phyloP scores from a whole-genome alignment of 1,140 invertebrate species.

The Gonatopus flavifemur region DNA sequence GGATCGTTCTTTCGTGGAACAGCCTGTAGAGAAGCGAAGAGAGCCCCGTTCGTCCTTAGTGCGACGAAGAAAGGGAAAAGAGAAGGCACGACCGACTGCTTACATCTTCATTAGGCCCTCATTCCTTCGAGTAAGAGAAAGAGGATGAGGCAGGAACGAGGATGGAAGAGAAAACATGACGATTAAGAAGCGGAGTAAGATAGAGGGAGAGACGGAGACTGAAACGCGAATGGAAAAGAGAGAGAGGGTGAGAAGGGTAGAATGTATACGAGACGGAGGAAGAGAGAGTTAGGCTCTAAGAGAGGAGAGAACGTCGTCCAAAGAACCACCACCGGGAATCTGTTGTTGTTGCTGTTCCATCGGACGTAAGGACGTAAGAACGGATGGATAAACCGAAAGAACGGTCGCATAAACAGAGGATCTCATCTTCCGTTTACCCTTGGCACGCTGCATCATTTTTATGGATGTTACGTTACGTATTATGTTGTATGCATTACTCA shows the following conservation, averaged over 20 bases:
- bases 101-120: conserved; percentile 59
- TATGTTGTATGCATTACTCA: too few relatives aligned
- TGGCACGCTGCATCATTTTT: not conserved
- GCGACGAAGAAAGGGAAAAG: conserved; percentile 40
- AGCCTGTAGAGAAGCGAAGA: conserved; percentile 29
- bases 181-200: conserved; percentile 14
- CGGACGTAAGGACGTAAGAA: conserved; percentile 38
- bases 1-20: conserved; percentile 17
- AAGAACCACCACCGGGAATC: conserved; percentile 56
- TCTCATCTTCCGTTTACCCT: conserved; percentile 46
- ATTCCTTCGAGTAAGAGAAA: conserved; percentile 31
- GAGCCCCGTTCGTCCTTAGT: conserved; percentile 13
- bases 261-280: conserved; percentile 28
- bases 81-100: conserved; percentile 54
- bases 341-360: conserved; percentile 56
- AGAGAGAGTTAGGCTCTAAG: conserved; percentile 30
- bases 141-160: conserved; percentile 23
- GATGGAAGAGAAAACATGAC: conserved; percentile 6
- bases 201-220: conserved; percentile 12
- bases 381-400: conserved; percentile 33
- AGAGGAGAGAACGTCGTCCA: conserved; percentile 45
- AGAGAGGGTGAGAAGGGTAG: conserved; percentile 26
- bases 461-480: too few relatives aligned
- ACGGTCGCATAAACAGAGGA: conserved; percentile 54
- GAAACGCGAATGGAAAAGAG: conserved; percentile 16